Percentiles rank a stretch among this genome's conserved stretches.
Conservation (phyloP, 2,888 invertebrate genomes). For the Phytoseiulus persimilis region DNA sequence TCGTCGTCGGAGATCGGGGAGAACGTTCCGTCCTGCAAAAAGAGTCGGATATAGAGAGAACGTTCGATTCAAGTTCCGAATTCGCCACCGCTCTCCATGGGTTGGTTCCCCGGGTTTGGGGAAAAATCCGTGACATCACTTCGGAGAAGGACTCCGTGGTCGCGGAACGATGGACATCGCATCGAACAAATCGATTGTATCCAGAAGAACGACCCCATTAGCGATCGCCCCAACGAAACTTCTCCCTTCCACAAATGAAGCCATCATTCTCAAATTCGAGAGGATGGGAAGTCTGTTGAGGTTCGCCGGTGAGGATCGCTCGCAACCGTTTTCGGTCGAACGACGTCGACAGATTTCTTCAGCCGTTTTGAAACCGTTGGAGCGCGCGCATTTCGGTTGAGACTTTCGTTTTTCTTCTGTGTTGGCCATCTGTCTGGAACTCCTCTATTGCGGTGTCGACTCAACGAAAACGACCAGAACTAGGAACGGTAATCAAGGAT, state of each 20-base stretch:
- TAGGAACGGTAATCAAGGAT: background rate
- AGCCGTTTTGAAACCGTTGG: background rate
- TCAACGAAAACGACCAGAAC: background rate
- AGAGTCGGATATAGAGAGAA: too few relatives aligned
- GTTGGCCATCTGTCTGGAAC: background rate
- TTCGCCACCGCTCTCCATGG: too few relatives aligned
- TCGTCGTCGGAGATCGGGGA: constrained; percentile 33
- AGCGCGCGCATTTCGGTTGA: background rate
- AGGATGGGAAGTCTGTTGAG: background rate
- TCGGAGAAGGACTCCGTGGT: too few relatives aligned
- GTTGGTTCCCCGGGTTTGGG: too few relatives aligned
- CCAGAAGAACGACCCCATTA: too few relatives aligned
- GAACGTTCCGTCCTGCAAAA: background rate
- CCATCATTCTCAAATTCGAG: background rate
- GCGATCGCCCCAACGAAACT: background rate
- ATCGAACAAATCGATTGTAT: too few relatives aligned
- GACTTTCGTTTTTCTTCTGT: background rate
- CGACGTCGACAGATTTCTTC: background rate
- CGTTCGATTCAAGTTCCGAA: too few relatives aligned
- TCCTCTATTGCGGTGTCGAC: background rate
- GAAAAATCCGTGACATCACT: too few relatives aligned
- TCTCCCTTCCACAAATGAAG: background rate
- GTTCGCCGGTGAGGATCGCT: background rate
- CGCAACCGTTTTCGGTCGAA: background rate
- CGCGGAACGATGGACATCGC: too few relatives aligned